Evolutionary conservation across 2,797 vertebrate species (phyloP).

Genomic region (Zenarchopterus dispar): DNA sequence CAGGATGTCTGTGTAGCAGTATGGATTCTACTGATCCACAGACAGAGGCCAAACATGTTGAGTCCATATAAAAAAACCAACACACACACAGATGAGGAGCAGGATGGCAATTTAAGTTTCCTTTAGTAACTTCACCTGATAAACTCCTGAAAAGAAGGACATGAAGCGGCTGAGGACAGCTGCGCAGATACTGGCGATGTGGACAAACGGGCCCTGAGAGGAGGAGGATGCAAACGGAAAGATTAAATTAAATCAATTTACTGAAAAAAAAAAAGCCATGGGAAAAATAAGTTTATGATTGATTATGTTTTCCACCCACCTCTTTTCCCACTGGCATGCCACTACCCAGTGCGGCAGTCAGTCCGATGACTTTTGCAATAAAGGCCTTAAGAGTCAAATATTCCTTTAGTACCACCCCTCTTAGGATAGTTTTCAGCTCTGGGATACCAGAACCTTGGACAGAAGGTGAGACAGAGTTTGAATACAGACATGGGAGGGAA

Average conservation of each 20-base stretch:
- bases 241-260: fast-evolving
- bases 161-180: slow-evolving; percentile 93
- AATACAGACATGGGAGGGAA: background rate
- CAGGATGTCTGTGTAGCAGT: slow-evolving; percentile 95
- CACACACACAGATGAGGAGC: background rate
- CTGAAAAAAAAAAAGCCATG: fast-evolving
- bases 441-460: slow-evolving; percentile 93
- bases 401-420: slow-evolving; percentile 95
- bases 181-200: slow-evolving; percentile 97
- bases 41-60: slow-evolving; percentile 4
- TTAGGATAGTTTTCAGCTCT: slow-evolving; percentile 95
- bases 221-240: background rate
- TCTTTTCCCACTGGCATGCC: slow-evolving; percentile 97
- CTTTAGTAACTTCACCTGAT: slow-evolving; percentile 86
- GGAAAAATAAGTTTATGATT: background rate
- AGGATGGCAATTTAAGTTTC: background rate
- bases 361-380: slow-evolving; percentile 91
- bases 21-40: slow-evolving; percentile 92
- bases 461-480: background rate
- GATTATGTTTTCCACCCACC: slow-evolving; percentile 67
- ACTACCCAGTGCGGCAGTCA: slow-evolving; percentile 92
- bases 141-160: slow-evolving; percentile 92
- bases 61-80: too few species aligned
- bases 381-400: slow-evolving; percentile 95
- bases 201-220: slow-evolving; percentile 93